Evolutionary conservation across 2,888 invertebrate genomes (phyloP).

Genomic region (Mycogona germanica): DNA sequence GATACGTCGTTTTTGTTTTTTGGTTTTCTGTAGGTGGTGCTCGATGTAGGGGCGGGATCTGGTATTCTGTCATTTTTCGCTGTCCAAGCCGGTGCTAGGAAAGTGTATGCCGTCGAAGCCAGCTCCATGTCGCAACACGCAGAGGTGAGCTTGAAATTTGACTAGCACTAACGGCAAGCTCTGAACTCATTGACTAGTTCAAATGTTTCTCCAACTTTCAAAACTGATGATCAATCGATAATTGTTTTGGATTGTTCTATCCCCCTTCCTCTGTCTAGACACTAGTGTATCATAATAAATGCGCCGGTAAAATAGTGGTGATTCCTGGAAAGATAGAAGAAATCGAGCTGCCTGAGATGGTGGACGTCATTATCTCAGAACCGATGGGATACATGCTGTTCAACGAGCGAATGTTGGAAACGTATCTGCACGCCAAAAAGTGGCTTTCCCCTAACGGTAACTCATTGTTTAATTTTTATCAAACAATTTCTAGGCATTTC

Average conservation of each 20-base stretch:
- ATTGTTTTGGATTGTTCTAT: background rate
- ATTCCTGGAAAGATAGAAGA: conserved; percentile 98
- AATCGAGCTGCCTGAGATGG: conserved; percentile 84
- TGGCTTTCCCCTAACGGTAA: conserved; percentile 71
- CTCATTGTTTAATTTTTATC: background rate
- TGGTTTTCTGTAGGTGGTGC: conserved; percentile 51
- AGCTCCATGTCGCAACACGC: conserved; percentile 97
- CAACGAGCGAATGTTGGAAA: conserved; percentile 98
- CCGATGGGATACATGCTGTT: conserved; percentile 99
- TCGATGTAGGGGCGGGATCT: conserved; percentile 98
- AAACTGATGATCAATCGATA: background rate
- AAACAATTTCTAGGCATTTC: background rate
- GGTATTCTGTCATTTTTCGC: conserved; percentile 98
- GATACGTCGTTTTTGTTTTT: too few relatives aligned
- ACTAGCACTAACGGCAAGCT: too few relatives aligned
- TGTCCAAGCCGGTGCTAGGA: conserved; percentile 89
- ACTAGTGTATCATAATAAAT: conserved; percentile 77
- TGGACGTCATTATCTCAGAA: conserved; percentile 96
- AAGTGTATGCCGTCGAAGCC: conserved; percentile 98
- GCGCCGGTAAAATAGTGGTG: conserved; percentile 76
- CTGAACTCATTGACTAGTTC: too few relatives aligned
- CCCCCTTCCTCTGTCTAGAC: conserved; percentile 39
- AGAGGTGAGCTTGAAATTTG: conserved; percentile 45
- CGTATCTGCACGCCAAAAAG: conserved; percentile 95
- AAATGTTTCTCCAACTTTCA: background rate